Conservation (phyloP, 1,140 invertebrate genomes). For the Melanaphis sacchari region DNA sequence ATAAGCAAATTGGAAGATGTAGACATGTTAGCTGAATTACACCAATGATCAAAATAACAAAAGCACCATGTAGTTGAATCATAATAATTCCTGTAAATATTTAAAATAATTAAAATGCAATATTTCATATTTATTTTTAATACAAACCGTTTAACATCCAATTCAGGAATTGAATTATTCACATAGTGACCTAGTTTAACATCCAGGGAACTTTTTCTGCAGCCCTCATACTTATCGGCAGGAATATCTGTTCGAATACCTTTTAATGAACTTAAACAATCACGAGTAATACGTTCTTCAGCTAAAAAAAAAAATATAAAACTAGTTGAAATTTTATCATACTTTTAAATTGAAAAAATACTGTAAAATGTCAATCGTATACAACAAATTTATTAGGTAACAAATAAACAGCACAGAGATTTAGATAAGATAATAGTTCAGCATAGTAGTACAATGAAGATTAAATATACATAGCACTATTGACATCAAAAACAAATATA, state of each 20-base stretch:
- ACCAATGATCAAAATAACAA: conserved; percentile 89
- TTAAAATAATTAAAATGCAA: background rate
- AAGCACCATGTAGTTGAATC: conserved; percentile 88
- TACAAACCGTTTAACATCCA: conserved; percentile 79
- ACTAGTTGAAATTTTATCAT: too few relatives aligned
- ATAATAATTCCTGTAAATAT: conserved; percentile 76
- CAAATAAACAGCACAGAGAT: too few relatives aligned
- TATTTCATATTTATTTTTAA: conserved; percentile 23
- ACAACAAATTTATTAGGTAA: too few relatives aligned
- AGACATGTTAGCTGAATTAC: conserved; percentile 69
- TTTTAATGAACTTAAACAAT: conserved; percentile 82
- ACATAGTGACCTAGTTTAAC: conserved; percentile 84
- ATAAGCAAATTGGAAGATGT: conserved; percentile 57
- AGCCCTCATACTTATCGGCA: conserved; percentile 91
- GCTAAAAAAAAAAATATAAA: conserved; percentile 68
- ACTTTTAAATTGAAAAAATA: too few relatives aligned
- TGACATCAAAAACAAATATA: too few relatives aligned
- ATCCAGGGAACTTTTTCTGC: conserved; percentile 80
- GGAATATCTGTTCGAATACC: conserved; percentile 84
- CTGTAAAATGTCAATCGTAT: too few relatives aligned
- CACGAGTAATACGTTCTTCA: conserved; percentile 80
- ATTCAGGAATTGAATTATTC: conserved; percentile 84
- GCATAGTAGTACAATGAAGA: too few relatives aligned
- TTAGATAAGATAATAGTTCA: too few relatives aligned
- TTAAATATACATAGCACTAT: too few relatives aligned